Base-by-base conservation (phyloP, 2,888 invertebrate genomes). In the Mythimna albipuncta region DNA sequence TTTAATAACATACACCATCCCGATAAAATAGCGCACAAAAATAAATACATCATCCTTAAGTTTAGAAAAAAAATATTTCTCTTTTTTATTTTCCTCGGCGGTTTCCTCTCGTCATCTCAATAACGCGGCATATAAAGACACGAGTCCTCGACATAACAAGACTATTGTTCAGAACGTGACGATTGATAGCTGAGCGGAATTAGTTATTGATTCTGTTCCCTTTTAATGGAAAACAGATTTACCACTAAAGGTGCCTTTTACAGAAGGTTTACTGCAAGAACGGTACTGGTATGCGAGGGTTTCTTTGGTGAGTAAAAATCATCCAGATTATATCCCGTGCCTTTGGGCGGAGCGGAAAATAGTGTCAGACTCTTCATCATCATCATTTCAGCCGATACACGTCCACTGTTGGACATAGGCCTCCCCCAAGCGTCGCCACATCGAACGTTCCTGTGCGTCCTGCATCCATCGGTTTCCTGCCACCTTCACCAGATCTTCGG, bases 91-190 rank as follows among this genome's bases (percentile, higher is more conserved):
- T 52, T 62, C 35, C 10, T 26, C 6, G 41, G 35, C 19, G 7
- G 38, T 63, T 11, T 11, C 4, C 26, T 5, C 5, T 52, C 11
- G 1, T 41, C 32, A 66, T 72, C 26, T 67, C 44, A 67, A 47
- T 64, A 61, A 57, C 50, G 50, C 13, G 19, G n/a, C n/a, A 57
- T n/a, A 73, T 57, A 68, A 32, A 13, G 35, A 62, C 54, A 26
- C 35, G 52, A 61, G 44, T 44, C 44, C 19, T 44, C 64, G n/a
- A 54, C 32, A 44, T 38, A 58, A 61, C 44, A n/a, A 66, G 41
- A 44, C 55, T 64, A 69, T 74, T 82, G 61, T 74, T 58, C 41
- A 52, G 79, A 71, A 85, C 83, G 85, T 85, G 85, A 83, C 75
- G 32, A 71, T 74, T 75, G 68, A 69, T 69, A 61, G 61, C 75